Evolutionary conservation across 2,888 invertebrate species (phyloP), one percentile per base, ranked within the genome.

Genomic region (Agrilus cyanescens): DNA sequence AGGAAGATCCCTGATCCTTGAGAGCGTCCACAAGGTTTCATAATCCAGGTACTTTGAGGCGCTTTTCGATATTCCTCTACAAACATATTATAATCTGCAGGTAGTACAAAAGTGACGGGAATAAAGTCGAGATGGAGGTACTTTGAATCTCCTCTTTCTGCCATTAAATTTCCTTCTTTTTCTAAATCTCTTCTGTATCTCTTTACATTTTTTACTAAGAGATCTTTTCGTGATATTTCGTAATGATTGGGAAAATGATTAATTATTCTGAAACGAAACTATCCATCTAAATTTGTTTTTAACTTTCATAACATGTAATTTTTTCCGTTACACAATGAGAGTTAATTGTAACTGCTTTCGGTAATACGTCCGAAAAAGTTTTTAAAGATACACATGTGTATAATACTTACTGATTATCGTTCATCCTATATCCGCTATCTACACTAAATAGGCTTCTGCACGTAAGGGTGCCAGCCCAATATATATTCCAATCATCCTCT

Each of bases 221-320:
- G 72, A 71, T 98, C 97, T 67, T 98, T 97, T 12, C 97, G 74
- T 0, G 94, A 93, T 41, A 96, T 69, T 63, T 96, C 95, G 59
- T 91, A 89, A 62, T 94, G 93, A 66, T 93, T 96, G 1, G 95
- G 94, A 63, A 93, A 96, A 65, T 96, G 95, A 68, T 94, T 95
- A 50, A 95, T 90, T 42, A 90, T 76, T 69, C 85, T 85, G 53
- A 39, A 61, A 56, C 45, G 37, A 38, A 34, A 49, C 30, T 25
- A 25, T 10, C 25, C 4, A 25, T n/a, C 14, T 16, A 16, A 10
- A 16, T 18, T 12, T 37, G 8, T 37, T 14, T 37, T 7, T 15
- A 37, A 3, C 4, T 4, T 18, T 16, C 7, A n/a, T 14, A 12
- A 3, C 30, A 34, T 31, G 7, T 31, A 29, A 41, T 12, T 33